Evolutionary conservation across 2,113 vertebrate species (phyloP).

Genomic region (Cavia porcellus): DNA sequence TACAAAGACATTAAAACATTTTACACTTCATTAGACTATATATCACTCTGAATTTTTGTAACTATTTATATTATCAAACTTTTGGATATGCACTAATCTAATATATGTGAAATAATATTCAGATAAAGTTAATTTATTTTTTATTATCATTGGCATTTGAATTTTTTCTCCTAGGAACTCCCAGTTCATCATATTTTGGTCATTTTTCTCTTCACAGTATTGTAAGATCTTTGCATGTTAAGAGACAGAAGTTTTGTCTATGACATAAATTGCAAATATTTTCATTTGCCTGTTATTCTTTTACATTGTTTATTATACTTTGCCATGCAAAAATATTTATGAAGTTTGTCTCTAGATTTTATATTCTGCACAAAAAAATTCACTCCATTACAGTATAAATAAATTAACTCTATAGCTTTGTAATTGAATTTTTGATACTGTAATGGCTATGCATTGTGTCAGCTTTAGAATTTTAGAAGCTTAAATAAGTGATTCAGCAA

Average conservation of each 20-base stretch:
- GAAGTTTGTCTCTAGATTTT: not conserved
- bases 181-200: not conserved
- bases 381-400: not conserved
- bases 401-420: not conserved
- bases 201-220: not conserved
- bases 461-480: too few species aligned
- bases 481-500: too few species aligned
- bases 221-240: not conserved
- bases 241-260: not conserved
- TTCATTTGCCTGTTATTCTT: not conserved
- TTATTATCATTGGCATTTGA: not conserved
- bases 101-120: not conserved
- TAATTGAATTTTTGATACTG: not conserved
- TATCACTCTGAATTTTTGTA: not conserved
- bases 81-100: not conserved
- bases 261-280: not conserved
- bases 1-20: not conserved
- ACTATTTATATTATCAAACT: not conserved
- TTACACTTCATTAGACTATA: not conserved
- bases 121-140: not conserved
- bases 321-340: not conserved
- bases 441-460: too few species aligned
- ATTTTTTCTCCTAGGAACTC: not conserved
- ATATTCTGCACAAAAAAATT: not conserved
- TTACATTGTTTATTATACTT: not conserved